phyloP scores from a whole-genome alignment of 2,888 invertebrate genomes.

The Protodeltote pygarga region DNA sequence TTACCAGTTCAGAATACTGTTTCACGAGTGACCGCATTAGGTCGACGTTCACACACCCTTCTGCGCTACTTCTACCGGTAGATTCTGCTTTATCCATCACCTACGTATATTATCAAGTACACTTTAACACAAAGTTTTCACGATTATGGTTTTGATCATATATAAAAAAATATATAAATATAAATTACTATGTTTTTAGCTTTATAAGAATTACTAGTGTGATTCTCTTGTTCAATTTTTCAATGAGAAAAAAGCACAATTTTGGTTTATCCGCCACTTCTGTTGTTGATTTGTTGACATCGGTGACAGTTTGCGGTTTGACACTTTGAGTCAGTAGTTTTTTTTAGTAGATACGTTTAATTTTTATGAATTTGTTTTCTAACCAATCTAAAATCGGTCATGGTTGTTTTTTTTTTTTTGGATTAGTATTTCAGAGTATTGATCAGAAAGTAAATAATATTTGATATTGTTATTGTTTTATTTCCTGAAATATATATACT shows the following conservation, averaged over 20 bases:
- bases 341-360: no score
- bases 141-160: neutral
- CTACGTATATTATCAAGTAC: constrained; percentile 10
- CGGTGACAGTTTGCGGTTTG: no score
- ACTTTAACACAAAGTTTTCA: constrained; percentile 6
- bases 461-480: no score
- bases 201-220: no score
- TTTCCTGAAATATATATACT: no score
- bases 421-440: no score
- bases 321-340: no score
- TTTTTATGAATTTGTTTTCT: no score
- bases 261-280: constrained; percentile 47
- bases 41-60: constrained; percentile 73
- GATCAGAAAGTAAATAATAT: no score
- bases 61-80: constrained; percentile 57
- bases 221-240: neutral
- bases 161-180: neutral
- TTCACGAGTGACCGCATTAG: constrained; percentile 83
- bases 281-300: no score
- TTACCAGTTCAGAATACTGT: constrained; percentile 83
- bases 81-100: constrained; percentile 72
- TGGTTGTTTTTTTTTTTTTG: no score
- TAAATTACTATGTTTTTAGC: neutral
- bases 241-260: constrained; percentile 4
- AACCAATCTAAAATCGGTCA: no score